Conservation (phyloP, 2,113 vertebrate genomes). For the Opisthocomus hoazin region DNA sequence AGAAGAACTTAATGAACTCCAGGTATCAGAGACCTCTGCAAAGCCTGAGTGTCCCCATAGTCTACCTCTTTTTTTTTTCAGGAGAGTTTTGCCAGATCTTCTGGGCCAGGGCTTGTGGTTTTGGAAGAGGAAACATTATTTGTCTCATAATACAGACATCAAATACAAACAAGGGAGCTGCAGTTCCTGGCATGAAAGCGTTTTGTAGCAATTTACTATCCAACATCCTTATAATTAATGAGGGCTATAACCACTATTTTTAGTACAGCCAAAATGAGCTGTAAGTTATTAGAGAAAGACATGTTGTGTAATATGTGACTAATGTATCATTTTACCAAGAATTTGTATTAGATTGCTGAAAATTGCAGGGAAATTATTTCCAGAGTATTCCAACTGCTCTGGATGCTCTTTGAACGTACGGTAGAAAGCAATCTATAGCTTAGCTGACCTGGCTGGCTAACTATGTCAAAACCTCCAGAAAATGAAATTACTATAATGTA, state of each 20-base stretch:
- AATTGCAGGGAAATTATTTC: not conserved
- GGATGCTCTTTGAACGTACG: not conserved
- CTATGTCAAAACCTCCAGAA: not conserved
- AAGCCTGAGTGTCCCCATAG: not conserved
- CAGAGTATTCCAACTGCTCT: not conserved
- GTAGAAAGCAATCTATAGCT: not conserved
- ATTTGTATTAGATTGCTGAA: conserved; percentile 29
- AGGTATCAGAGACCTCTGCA: not conserved
- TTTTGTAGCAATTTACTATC: conserved; percentile 24
- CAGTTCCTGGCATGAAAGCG: conserved; percentile 44
- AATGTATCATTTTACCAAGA: conserved; percentile 29
- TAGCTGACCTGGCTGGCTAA: not conserved
- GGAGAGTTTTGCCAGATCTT: conserved; percentile 16
- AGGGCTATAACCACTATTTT: conserved; percentile 33
- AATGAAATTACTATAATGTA: not conserved
- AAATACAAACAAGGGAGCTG: conserved; percentile 51
- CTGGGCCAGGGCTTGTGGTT: conserved; percentile 10
- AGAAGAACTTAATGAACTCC: not conserved
- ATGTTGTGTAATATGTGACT: conserved; percentile 34
- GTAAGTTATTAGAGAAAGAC: conserved; percentile 9
- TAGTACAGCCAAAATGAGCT: conserved; percentile 27
- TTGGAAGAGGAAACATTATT: conserved; percentile 40
- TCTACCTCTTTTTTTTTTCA: not conserved
- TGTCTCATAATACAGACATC: conserved; percentile 40
- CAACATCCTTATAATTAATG: conserved; percentile 41